Percentiles rank a stretch among this genome's conserved stretches.
Conservation (phyloP, 1,140 invertebrate genomes). For the Aphelenchoides fujianensis region DNA sequence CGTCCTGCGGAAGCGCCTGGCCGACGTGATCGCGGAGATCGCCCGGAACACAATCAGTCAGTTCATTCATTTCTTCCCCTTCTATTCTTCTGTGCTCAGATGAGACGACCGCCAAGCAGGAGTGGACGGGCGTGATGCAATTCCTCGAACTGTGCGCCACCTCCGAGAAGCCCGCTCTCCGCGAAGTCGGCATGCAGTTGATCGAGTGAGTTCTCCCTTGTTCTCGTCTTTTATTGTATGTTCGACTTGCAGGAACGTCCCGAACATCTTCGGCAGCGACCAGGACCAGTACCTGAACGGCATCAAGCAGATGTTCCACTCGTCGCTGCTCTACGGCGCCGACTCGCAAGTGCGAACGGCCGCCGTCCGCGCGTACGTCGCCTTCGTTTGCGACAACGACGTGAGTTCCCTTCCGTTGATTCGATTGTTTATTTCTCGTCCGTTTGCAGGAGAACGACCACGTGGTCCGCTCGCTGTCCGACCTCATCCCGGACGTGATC, state of each 20-base stretch:
- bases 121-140: slow-evolving; percentile 92
- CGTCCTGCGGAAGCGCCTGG: slow-evolving; percentile 80
- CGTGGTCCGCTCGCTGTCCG: slow-evolving; percentile 81
- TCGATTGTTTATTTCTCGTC: too few species aligned
- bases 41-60: slow-evolving; percentile 81
- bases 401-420: too few species aligned
- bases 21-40: slow-evolving; percentile 88
- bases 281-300: slow-evolving; percentile 83
- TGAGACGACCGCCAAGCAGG: slow-evolving; percentile 92
- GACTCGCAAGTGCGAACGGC: slow-evolving; percentile 57
- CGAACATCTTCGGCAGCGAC: slow-evolving; percentile 92
- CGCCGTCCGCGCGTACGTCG: slow-evolving; percentile 69
- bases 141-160: slow-evolving; percentile 92
- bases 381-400: slow-evolving; percentile 85
- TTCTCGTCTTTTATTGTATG: slow-evolving; percentile 6
- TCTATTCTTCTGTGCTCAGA: slow-evolving; percentile 40
- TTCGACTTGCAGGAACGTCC: slow-evolving; percentile 72
- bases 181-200: slow-evolving; percentile 87
- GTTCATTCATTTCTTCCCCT: slow-evolving; percentile 20
- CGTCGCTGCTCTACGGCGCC: slow-evolving; percentile 37
- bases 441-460: slow-evolving; percentile 81
- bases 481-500: slow-evolving; percentile 76
- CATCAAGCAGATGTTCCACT: slow-evolving; percentile 67
- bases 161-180: slow-evolving; percentile 75
- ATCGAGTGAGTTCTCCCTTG: slow-evolving; percentile 73